Conservation (phyloP, 2,888 invertebrate species). For the Rhaphigaster nebulosa region DNA sequence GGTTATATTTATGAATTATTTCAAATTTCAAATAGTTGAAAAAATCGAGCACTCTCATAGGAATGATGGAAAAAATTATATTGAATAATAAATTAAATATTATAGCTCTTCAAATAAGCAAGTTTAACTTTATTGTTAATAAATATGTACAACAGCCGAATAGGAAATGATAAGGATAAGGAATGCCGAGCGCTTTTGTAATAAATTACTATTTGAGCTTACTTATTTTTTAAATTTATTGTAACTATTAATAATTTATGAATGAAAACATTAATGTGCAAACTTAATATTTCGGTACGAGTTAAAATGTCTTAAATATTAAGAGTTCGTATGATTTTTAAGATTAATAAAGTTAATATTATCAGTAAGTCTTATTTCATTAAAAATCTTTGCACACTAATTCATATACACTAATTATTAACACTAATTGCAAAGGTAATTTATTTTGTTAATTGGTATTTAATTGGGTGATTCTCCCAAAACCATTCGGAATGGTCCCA, state of each 20-base stretch:
- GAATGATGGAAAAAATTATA: background rate
- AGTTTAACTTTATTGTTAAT: background rate
- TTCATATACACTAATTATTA: too few relatives aligned
- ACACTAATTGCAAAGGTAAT: too few relatives aligned
- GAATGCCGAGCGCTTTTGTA: background rate
- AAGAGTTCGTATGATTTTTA: background rate
- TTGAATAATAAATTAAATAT: background rate
- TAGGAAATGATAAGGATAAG: background rate
- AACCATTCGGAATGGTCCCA: too few relatives aligned
- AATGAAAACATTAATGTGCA: background rate
- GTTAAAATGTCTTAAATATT: background rate
- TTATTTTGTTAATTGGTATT: too few relatives aligned
- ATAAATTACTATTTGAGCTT: background rate
- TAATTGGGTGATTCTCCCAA: too few relatives aligned
- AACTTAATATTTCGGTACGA: background rate
- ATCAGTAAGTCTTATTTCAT: background rate
- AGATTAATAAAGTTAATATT: background rate
- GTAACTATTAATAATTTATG: background rate
- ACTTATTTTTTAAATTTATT: background rate
- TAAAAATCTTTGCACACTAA: background rate
- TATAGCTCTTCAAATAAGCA: background rate
- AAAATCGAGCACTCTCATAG: background rate
- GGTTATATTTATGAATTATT: constrained; percentile 28
- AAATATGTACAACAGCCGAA: background rate
- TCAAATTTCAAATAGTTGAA: background rate